Evolutionary conservation across 2,113 vertebrate species (phyloP).

Genomic region (Pantherophis guttatus): DNA sequence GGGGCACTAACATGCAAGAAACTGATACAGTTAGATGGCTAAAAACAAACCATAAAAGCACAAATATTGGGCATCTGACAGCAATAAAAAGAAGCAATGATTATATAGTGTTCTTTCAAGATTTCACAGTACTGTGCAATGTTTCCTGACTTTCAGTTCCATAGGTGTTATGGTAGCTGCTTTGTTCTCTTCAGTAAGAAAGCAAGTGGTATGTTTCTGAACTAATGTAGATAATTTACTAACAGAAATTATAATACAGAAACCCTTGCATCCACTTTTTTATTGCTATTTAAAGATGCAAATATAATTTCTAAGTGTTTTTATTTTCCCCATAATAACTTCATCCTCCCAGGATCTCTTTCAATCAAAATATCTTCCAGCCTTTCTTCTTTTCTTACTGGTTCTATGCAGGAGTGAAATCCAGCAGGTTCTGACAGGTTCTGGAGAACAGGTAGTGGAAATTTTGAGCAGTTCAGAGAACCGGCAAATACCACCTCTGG

Average conservation of each 20-base stretch:
- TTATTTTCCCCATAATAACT: not conserved
- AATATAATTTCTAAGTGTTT: not conserved
- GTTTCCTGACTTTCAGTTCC: not conserved
- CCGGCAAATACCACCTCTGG: too few relatives aligned
- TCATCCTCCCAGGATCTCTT: not conserved
- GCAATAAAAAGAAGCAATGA: not conserved
- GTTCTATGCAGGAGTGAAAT: not conserved
- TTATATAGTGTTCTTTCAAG: not conserved
- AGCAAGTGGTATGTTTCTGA: not conserved
- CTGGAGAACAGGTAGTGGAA: too few relatives aligned
- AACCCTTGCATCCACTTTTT: not conserved
- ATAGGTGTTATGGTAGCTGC: not conserved
- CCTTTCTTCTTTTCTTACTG: not conserved
- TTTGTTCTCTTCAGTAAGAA: not conserved
- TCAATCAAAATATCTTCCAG: not conserved
- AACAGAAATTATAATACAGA: not conserved
- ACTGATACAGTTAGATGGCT: not conserved
- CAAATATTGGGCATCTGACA: not conserved
- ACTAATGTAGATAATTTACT: not conserved
- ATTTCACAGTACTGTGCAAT: not conserved
- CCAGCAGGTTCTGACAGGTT: too few relatives aligned
- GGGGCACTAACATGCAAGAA: slow-evolving; percentile 56
- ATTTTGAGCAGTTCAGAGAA: too few relatives aligned
- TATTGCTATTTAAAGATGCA: not conserved
- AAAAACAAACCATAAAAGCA: not conserved